Percentiles rank a stretch among this genome's conserved stretches.
Conservation (phyloP, 2,888 invertebrate genomes). For the Ceraclea dissimilis region DNA sequence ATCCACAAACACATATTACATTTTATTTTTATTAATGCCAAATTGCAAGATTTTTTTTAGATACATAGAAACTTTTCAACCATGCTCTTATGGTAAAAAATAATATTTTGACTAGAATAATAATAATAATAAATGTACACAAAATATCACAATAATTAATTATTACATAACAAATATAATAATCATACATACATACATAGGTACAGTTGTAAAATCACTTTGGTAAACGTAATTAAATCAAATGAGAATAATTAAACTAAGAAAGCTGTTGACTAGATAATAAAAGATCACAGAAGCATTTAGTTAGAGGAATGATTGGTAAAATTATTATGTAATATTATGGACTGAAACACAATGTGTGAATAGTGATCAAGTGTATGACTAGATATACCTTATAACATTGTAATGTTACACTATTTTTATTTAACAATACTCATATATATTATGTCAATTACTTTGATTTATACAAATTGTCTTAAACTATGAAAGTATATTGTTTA, state of each 20-base stretch:
- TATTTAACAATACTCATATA: no score
- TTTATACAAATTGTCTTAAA: no score
- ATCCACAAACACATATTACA: background rate
- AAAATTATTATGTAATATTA: no score
- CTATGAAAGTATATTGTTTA: no score
- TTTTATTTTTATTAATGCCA: background rate
- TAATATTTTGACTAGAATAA: conserved; percentile 23
- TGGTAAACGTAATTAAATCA: no score
- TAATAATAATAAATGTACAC: conserved; percentile 8
- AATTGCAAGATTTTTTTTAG: background rate
- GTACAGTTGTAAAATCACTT: background rate
- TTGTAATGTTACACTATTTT: no score
- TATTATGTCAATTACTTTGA: no score
- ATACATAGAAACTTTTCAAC: conserved; percentile 26
- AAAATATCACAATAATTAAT: conserved; percentile 23
- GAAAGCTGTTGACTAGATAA: background rate
- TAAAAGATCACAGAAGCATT: background rate
- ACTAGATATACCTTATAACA: no score
- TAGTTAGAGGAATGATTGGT: background rate
- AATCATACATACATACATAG: background rate
- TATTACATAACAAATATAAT: background rate
- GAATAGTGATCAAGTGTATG: background rate
- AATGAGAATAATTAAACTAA: no score
- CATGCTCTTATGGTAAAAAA: conserved; percentile 23
- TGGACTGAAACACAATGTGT: background rate